These are phyloP conservation scores for Argynnis bischoffii DNA, from an alignment of 2,888 invertebrate genomes.

Conservation along the genomic window DNA sequence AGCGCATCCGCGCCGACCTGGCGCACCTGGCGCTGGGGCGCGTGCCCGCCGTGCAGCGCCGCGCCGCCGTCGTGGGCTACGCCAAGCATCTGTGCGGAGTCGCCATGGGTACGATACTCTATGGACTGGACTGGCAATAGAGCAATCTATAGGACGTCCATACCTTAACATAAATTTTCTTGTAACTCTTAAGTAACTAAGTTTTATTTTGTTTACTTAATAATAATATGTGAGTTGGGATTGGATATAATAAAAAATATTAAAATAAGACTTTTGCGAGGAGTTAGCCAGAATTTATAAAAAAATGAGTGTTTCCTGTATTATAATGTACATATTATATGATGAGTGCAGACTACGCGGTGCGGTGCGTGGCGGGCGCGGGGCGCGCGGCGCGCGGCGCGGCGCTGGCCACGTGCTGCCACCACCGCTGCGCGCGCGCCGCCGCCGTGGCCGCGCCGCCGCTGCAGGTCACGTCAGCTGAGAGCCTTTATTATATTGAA, in stretches of 20 bases:
- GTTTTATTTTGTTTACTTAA: no score
- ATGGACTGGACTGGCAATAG: no score
- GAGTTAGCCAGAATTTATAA: no score
- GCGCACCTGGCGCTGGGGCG: slow-evolving; percentile 86
- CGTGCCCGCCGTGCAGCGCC: slow-evolving; percentile 58
- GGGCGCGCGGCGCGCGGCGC: slow-evolving; percentile 79
- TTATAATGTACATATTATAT: neutral
- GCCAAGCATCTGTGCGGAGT: slow-evolving; percentile 95
- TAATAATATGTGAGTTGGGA: no score
- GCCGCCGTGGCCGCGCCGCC: slow-evolving; percentile 79
- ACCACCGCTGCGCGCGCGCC: slow-evolving; percentile 90
- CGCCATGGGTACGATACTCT: slow-evolving; percentile 85
- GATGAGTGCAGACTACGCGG: slow-evolving; percentile 83
- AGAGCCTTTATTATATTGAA: neutral
- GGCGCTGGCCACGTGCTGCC: slow-evolving; percentile 94
- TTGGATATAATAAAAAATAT: no score
- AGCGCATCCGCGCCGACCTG: slow-evolving; percentile 91
- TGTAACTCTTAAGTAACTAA: no score
- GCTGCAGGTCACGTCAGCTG: slow-evolving; percentile 49
- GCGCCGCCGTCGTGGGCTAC: slow-evolving; percentile 85
- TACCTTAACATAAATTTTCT: slow-evolving; percentile 19
- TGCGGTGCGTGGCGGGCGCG: slow-evolving; percentile 84
- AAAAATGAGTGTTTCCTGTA: neutral
- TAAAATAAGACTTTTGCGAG: no score
- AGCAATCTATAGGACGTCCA: no score